These are phyloP conservation scores for Heliangelus exortis DNA, from an alignment of 2,797 vertebrate genomes.

Conservation along the genomic window DNA sequence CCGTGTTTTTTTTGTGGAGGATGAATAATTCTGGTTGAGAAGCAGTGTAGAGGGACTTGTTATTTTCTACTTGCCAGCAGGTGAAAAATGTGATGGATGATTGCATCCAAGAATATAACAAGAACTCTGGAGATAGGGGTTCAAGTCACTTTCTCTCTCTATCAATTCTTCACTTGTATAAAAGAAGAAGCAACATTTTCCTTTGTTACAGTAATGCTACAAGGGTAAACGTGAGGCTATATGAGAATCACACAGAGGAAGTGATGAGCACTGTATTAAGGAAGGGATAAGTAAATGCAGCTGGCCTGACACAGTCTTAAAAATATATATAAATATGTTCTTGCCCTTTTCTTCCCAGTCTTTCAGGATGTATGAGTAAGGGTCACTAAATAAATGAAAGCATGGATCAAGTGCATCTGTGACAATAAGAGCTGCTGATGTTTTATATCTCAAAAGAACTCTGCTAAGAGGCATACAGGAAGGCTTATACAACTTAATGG, in stretches of 20 bases:
- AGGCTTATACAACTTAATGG: background rate
- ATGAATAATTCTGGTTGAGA: slow-evolving; percentile 35
- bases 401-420: background rate
- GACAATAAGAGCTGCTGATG: background rate
- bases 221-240: background rate
- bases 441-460: background rate
- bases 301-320: background rate
- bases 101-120: slow-evolving; percentile 10
- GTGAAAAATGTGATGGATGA: slow-evolving; percentile 35
- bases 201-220: background rate
- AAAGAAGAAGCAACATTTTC: background rate
- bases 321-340: background rate
- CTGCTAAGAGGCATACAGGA: background rate
- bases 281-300: background rate
- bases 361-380: background rate
- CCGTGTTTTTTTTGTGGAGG: background rate
- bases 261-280: accelerated
- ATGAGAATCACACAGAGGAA: background rate
- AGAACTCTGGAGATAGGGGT: slow-evolving; percentile 26
- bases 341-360: background rate
- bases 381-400: slow-evolving; percentile 1
- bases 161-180: background rate
- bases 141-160: background rate
- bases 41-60: slow-evolving; percentile 9
- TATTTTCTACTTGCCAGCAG: slow-evolving; percentile 21